These are phyloP conservation scores for Chloroclystis v-ata DNA, from an alignment of 2,888 invertebrate genomes.

Conservation along the genomic window DNA sequence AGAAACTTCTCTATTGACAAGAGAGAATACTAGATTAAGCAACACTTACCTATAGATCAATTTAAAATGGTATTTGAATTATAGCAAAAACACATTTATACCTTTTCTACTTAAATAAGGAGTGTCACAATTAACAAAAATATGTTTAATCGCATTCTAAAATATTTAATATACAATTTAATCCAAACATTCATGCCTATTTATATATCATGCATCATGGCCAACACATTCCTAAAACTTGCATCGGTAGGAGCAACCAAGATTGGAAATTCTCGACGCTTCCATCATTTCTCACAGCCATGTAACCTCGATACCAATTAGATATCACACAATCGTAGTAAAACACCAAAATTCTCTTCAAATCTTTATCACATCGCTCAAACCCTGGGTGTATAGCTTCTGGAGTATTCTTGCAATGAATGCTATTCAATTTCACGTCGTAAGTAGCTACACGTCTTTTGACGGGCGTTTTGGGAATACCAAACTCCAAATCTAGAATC, in stretches of 20 bases:
- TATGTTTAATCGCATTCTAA: slow-evolving; percentile 9
- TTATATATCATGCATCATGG: slow-evolving; percentile 31
- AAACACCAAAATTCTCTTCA: slow-evolving; percentile 45
- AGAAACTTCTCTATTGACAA: too few relatives aligned
- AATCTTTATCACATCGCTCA: slow-evolving; percentile 47
- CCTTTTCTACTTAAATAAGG: too few relatives aligned
- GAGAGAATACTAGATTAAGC: too few relatives aligned
- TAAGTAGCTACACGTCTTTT: slow-evolving; percentile 51
- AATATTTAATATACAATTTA: slow-evolving; percentile 19
- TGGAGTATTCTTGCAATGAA: slow-evolving; percentile 52
- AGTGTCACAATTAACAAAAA: not conserved
- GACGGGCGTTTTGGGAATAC: slow-evolving; percentile 42
- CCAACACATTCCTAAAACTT: slow-evolving; percentile 60
- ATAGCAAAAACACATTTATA: too few relatives aligned
- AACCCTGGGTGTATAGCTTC: slow-evolving; percentile 57
- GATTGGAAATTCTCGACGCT: slow-evolving; percentile 58
- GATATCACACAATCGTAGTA: slow-evolving; percentile 57
- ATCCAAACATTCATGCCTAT: slow-evolving; percentile 24
- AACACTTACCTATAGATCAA: too few relatives aligned
- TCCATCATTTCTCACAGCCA: slow-evolving; percentile 39
- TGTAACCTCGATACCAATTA: slow-evolving; percentile 54
- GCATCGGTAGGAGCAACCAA: slow-evolving; percentile 54
- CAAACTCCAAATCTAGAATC: slow-evolving; percentile 61
- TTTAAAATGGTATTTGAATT: too few relatives aligned
- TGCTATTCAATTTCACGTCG: slow-evolving; percentile 49